Evolutionary conservation across 2,113 vertebrate species (phyloP), one percentile per base, ranked within the genome.

Genomic region (Prolemur simus): DNA sequence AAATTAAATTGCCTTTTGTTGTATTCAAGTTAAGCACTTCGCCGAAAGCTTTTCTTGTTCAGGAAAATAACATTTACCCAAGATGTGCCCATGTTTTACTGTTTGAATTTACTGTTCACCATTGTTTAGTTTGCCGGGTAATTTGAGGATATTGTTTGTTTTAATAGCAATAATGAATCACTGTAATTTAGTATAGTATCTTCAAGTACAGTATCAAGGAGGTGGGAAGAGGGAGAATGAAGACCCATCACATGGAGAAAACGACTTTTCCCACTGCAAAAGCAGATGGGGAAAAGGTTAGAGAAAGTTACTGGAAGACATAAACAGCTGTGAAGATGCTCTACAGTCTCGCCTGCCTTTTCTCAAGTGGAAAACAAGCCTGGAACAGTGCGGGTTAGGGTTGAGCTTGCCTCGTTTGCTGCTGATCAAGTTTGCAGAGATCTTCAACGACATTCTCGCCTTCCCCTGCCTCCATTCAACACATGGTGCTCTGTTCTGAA

Each of bases 1-100:
- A 99, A 99, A 99, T 99, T 99, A 99, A 99, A 99, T 99, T 98
- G 98, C 98, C 98, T 99, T 99, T 98, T 99, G 98, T 99, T 99
- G 98, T 98, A 98, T 98, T 99, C 98, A 98, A 98, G 98, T 99
- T 98, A 98, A 98, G 98, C 97, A 97, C 97, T 98, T 98, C 97
- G 98, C 98, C 93, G 0, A 99, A 99, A 99, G 98, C 98, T 97
- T 98, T 98, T 98, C 98, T 98, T 98, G 98, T 98, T 98, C 97
- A 11, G 97, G 96, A 98, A 98, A 99, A 98, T 98, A 99, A 98
- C 98, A 96, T 98, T 98, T 99, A 98, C 98, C 97, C 98, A 97
- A 98, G 9, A 95, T 96, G 94, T 92, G 91, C 98, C 97, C 97
- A 13, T 97, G 96, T 97, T 98, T 98, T 98, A 97, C 97, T 86